Conservation (phyloP, 2,797 vertebrate species). For the Gallinago nigripennis region DNA sequence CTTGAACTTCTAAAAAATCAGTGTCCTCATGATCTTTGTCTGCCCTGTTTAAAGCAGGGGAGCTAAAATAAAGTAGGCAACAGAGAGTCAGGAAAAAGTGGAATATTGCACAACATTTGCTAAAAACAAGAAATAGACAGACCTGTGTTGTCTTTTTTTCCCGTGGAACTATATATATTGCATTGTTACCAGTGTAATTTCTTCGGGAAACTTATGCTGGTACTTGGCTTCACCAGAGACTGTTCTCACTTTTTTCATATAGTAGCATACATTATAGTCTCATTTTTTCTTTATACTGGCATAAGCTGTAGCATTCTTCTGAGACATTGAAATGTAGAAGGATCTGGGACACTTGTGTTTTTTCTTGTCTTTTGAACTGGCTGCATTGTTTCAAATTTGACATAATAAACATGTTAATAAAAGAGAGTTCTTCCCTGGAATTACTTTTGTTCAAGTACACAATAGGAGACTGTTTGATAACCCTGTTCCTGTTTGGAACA, state of each 20-base stretch:
- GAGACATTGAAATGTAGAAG: neutral
- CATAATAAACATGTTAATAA: neutral
- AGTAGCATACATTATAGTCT: neutral
- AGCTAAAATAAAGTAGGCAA: neutral
- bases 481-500: neutral
- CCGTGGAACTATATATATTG: neutral
- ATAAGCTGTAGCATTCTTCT: neutral
- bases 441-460: neutral
- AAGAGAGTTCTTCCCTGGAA: neutral
- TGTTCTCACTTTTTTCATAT: neutral
- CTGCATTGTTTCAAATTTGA: constrained; percentile 4
- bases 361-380: neutral
- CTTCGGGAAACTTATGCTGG: neutral
- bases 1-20: neutral
- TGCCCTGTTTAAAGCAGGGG: neutral
- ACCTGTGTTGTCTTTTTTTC: neutral
- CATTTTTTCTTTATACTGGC: neutral
- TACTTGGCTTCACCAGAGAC: neutral
- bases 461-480: neutral
- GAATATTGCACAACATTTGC: neutral
- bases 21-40: neutral
- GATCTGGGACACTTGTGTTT: neutral
- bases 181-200: neutral
- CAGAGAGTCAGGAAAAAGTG: neutral
- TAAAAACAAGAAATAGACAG: neutral